Conservation (phyloP, 2,888 invertebrate species). For the Panzeria rudis region DNA sequence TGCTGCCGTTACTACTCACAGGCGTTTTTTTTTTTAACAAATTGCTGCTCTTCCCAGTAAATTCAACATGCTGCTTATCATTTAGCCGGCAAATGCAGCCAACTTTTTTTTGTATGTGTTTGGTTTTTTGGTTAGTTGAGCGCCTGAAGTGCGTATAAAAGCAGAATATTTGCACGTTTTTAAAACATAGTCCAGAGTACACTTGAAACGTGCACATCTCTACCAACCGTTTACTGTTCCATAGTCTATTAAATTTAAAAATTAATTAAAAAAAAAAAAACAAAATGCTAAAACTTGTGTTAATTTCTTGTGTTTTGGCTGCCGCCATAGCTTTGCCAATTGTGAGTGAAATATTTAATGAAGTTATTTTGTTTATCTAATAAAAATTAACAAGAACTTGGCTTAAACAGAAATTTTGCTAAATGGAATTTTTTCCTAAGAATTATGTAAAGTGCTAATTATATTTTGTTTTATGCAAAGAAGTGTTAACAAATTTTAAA, state of each 20-base stretch:
- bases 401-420: constrained; percentile 1
- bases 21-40: background rate
- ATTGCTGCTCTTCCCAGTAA: constrained; percentile 40
- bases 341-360: constrained; percentile 79
- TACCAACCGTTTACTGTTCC: constrained; percentile 39
- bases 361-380: constrained; percentile 11
- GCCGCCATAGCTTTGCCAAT: constrained; percentile 79
- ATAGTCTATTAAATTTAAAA: constrained; percentile 23
- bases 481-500: constrained; percentile 40
- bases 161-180: constrained; percentile 77
- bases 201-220: constrained; percentile 79
- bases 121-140: constrained; percentile 23
- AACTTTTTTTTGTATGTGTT: constrained; percentile 14
- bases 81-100: constrained; percentile 49
- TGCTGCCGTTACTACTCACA: constrained; percentile 22
- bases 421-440: background rate
- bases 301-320: constrained; percentile 80
- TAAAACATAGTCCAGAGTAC: constrained; percentile 81
- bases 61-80: constrained; percentile 10
- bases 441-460: background rate
- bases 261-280: constrained; percentile 13
- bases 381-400: constrained; percentile 32
- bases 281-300: constrained; percentile 80
- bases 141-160: constrained; percentile 79
- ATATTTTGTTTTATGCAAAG: constrained; percentile 21